Percentiles rank a stretch among this genome's conserved stretches.
phyloP scores from a whole-genome alignment of 2,888 invertebrate species.

The Elegia similella region DNA sequence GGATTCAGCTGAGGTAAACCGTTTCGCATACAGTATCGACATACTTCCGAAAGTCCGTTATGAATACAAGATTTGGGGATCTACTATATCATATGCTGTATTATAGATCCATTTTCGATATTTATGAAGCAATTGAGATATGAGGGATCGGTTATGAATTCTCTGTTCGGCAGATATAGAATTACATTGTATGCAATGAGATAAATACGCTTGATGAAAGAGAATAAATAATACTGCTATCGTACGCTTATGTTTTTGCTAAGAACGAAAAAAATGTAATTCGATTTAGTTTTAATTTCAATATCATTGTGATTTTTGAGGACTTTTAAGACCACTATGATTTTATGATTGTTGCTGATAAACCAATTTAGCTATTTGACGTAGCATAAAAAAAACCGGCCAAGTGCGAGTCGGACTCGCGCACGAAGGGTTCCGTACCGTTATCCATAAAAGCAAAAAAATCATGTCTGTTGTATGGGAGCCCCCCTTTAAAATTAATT shows the following conservation, averaged over 20 bases:
- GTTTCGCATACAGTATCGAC: slow-evolving; percentile 13
- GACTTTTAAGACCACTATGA: no score
- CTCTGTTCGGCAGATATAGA: background rate
- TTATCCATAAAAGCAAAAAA: no score
- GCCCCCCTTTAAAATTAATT: no score
- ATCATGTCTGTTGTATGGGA: no score
- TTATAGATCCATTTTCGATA: slow-evolving; percentile 13
- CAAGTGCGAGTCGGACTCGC: no score
- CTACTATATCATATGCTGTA: slow-evolving; percentile 12
- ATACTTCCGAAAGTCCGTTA: slow-evolving; percentile 14
- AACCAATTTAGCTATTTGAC: no score
- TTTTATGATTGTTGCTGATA: no score
- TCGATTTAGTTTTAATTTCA: no score
- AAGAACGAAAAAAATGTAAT: no score
- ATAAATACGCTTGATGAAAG: background rate
- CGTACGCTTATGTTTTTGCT: background rate
- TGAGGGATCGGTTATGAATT: slow-evolving; percentile 4
- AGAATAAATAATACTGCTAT: background rate
- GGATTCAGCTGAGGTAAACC: background rate
- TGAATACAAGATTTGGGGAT: slow-evolving; percentile 17
- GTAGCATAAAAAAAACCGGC: no score
- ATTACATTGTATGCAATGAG: background rate
- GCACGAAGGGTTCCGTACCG: no score
- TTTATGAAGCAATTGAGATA: slow-evolving; percentile 13
- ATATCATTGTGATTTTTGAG: no score